These are phyloP conservation scores for Eueremaeus valkanovi DNA, from an alignment of 2,888 invertebrate species.

Conservation along the genomic window DNA sequence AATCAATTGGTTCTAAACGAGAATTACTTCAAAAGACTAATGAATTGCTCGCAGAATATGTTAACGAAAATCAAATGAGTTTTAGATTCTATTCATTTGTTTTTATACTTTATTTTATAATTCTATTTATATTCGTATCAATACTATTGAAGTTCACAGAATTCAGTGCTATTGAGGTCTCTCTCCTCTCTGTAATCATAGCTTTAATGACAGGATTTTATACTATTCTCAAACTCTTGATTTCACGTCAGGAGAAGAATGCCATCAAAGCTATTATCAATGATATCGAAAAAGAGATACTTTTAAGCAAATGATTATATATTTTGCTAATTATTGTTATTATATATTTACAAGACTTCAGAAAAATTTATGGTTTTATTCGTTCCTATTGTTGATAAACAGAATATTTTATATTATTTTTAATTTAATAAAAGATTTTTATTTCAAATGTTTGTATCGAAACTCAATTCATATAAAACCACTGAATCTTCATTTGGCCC, in stretches of 20 bases:
- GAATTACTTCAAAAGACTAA: not conserved
- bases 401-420: too few species aligned
- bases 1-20: not conserved
- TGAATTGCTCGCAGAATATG: not conserved
- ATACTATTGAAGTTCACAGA: not conserved
- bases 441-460: not conserved
- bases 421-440: not conserved
- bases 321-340: too few species aligned
- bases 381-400: not conserved
- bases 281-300: conserved; percentile 26
- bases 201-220: not conserved
- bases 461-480: not conserved
- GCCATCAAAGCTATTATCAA: conserved; percentile 39
- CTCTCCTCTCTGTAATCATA: not conserved
- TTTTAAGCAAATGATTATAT: not conserved
- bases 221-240: conserved; percentile 20
- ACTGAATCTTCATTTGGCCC: too few species aligned
- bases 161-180: conserved; percentile 36
- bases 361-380: not conserved
- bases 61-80: conserved; percentile 1
- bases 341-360: too few species aligned
- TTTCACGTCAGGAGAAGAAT: conserved; percentile 37
- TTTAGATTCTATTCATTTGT: not conserved
- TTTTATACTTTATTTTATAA: not conserved
- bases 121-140: not conserved